Evolutionary conservation across 2,797 vertebrate genomes (phyloP).

Genomic region (Alauda arvensis): DNA sequence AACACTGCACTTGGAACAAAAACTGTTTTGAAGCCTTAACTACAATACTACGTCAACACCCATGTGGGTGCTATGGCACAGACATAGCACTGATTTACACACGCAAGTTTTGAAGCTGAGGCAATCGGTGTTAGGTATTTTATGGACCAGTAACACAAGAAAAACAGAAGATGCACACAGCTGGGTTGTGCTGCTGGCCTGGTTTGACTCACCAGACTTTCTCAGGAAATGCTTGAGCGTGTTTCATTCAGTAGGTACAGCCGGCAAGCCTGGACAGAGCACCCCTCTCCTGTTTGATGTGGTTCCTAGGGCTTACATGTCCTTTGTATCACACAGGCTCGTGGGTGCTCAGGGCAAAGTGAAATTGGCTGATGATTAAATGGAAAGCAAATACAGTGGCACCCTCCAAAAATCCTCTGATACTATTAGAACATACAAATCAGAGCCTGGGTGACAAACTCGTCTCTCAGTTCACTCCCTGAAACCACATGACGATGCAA

Average conservation of each 20-base stretch:
- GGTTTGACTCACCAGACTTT: conserved; percentile 55
- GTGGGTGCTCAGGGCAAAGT: neutral
- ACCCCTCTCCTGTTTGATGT: conserved; percentile 31
- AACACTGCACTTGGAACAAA: conserved; percentile 46
- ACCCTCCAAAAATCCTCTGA: neutral
- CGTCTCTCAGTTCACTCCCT: neutral
- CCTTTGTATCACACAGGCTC: neutral
- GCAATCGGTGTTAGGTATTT: conserved; percentile 26
- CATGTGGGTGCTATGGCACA: neutral
- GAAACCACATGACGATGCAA: neutral
- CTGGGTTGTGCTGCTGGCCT: conserved; percentile 1
- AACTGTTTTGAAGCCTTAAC: conserved; percentile 26
- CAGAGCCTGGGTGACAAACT: neutral
- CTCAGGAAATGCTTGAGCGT: conserved; percentile 53
- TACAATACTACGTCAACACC: neutral
- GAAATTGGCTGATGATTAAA: neutral
- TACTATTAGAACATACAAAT: neutral
- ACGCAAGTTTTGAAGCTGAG: neutral
- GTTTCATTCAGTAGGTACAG: conserved; percentile 48
- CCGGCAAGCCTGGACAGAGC: conserved; percentile 44
- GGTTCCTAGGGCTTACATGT: neutral
- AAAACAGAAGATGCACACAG: conserved; percentile 27
- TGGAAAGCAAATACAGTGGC: neutral
- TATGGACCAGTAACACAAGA: conserved; percentile 19
- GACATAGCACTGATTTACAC: neutral